Conservation (phyloP, 2,888 invertebrate genomes). For the Phorcus lineatus region DNA sequence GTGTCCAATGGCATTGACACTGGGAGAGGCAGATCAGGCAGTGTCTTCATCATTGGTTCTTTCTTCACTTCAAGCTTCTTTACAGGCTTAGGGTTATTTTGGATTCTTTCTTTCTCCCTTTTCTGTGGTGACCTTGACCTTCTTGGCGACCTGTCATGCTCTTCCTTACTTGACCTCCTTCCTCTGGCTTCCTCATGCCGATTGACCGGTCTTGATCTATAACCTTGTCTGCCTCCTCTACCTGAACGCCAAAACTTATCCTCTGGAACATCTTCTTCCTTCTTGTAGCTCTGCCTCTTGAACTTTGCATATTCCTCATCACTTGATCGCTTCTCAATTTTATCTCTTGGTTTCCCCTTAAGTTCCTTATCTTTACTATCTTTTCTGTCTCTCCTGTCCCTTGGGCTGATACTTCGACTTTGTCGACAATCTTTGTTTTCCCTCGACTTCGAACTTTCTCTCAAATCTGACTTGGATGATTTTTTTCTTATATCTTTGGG, state of each 20-base stretch:
- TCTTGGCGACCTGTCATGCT: constrained; percentile 30
- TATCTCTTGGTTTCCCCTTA: constrained; percentile 17
- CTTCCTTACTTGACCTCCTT: constrained; percentile 29
- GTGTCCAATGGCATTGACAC: constrained; percentile 11
- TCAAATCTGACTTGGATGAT: constrained; percentile 28
- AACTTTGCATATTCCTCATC: constrained; percentile 31
- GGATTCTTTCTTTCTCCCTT: constrained; percentile 2
- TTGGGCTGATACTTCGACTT: constrained; percentile 19
- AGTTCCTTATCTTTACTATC: constrained; percentile 17
- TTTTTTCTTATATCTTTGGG: neutral
- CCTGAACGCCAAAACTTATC: neutral
- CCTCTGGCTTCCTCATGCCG: neutral
- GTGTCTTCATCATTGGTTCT: neutral
- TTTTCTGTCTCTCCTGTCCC: constrained; percentile 16
- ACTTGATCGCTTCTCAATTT: constrained; percentile 13
- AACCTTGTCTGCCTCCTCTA: neutral
- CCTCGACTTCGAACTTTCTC: constrained; percentile 26
- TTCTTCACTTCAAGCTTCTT: neutral
- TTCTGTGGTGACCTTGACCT: constrained; percentile 41
- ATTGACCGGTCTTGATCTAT: neutral
- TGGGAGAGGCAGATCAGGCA: constrained; percentile 16
- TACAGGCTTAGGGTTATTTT: neutral
- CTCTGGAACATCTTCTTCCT: constrained; percentile 7
- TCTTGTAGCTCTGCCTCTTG: constrained; percentile 24
- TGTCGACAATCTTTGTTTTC: constrained; percentile 22